Evolutionary conservation across 2,888 invertebrate species (phyloP).

Genomic region (Salticus scenicus): DNA sequence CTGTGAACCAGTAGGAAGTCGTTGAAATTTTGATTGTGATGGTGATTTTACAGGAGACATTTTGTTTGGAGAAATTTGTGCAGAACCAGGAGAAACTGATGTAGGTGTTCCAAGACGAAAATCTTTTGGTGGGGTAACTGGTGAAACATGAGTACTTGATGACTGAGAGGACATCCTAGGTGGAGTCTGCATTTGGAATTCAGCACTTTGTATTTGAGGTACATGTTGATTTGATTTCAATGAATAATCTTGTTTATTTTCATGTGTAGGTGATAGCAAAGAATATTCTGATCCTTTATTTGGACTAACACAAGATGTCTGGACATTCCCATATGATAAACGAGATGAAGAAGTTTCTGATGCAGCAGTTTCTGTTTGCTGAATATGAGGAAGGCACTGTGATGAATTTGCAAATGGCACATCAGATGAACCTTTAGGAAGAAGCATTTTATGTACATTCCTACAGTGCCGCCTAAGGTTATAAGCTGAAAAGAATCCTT

Average conservation of each 20-base stretch:
- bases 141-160: conserved; percentile 41
- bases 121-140: conserved; percentile 43
- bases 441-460: conserved; percentile 70
- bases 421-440: conserved; percentile 60
- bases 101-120: conserved; percentile 40
- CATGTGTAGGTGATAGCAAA: conserved; percentile 44
- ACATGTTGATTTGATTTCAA: conserved; percentile 45
- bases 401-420: conserved; percentile 52
- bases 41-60: conserved; percentile 40
- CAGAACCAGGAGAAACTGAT: conserved; percentile 17
- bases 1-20: conserved; percentile 41
- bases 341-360: conserved; percentile 40
- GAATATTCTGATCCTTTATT: conserved; percentile 47
- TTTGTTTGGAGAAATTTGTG: conserved; percentile 50
- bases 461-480: conserved; percentile 70
- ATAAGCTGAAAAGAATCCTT: conserved; percentile 71
- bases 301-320: conserved; percentile 46
- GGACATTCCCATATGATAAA: conserved; percentile 38
- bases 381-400: conserved; percentile 44
- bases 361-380: conserved; percentile 38
- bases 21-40: conserved; percentile 48
- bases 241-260: conserved; percentile 55
- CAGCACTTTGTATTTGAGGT: conserved; percentile 42
- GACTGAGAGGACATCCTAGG: conserved; percentile 42
- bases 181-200: conserved; percentile 60